phyloP scores from a whole-genome alignment of 2,888 invertebrate genomes.

The Gandaritis pyraliata region DNA sequence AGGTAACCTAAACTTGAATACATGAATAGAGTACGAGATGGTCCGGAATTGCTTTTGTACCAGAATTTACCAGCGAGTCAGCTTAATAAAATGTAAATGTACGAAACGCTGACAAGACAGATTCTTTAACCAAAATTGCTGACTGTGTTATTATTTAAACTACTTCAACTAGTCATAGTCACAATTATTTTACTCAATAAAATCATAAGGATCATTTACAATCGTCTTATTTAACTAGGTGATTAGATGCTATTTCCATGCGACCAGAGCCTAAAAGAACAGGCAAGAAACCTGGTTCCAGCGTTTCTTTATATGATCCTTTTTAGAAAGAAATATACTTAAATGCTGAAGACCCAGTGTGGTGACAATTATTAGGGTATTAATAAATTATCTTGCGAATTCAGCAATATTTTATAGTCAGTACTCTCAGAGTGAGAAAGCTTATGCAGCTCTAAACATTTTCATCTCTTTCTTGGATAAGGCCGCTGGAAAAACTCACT shows the following conservation, averaged over 20 bases:
- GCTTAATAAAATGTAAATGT: slow-evolving; percentile 22
- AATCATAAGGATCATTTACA: no score
- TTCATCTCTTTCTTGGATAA: no score
- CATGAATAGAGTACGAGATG: slow-evolving; percentile 11
- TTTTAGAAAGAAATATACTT: no score
- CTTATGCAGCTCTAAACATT: background rate
- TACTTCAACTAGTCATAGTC: no score
- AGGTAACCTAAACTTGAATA: slow-evolving; percentile 11
- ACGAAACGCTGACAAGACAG: slow-evolving; percentile 10
- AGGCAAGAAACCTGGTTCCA: no score
- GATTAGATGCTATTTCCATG: no score
- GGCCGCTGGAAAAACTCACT: no score
- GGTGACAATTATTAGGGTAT: background rate
- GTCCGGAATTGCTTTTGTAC: background rate
- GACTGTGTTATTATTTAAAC: background rate
- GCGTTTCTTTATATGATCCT: no score
- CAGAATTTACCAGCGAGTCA: background rate
- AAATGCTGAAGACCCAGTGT: no score
- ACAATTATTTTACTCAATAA: no score
- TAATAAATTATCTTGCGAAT: background rate
- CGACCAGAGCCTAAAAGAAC: no score
- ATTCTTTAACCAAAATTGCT: slow-evolving; percentile 1
- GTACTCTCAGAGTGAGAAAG: background rate
- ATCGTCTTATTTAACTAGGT: no score
- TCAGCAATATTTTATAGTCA: background rate